phyloP scores from a whole-genome alignment of 2,888 invertebrate genomes.

The Geotrupes spiniger region DNA sequence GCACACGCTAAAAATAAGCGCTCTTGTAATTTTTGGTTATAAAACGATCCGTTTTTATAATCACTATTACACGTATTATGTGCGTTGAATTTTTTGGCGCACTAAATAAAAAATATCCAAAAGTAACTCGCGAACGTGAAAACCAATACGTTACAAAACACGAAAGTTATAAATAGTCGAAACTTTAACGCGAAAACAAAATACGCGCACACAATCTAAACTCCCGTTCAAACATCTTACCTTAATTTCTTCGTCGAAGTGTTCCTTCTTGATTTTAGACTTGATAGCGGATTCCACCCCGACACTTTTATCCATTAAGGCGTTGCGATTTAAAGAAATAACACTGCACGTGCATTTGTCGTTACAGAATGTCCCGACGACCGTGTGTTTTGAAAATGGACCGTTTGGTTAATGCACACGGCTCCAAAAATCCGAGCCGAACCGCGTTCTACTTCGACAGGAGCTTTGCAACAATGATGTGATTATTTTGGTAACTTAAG shows the following conservation, averaged over 20 bases:
- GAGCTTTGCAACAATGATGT: slow-evolving; percentile 41
- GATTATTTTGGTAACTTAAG: slow-evolving; percentile 47
- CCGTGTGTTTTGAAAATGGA: slow-evolving; percentile 5
- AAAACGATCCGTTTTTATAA: too few relatives aligned
- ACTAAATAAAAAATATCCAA: too few relatives aligned
- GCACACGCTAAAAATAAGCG: too few relatives aligned
- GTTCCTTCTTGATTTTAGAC: slow-evolving; percentile 64
- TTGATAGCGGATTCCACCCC: slow-evolving; percentile 26
- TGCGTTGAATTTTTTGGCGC: too few relatives aligned
- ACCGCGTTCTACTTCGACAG: slow-evolving; percentile 29
- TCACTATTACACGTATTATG: too few relatives aligned
- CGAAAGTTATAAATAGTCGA: slow-evolving; percentile 19
- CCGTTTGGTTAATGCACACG: slow-evolving; percentile 17
- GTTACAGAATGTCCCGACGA: background rate
- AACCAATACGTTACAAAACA: slow-evolving; percentile 13
- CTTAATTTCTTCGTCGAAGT: slow-evolving; percentile 73
- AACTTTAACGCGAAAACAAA: slow-evolving; percentile 17
- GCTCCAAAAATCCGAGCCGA: slow-evolving; percentile 21
- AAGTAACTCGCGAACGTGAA: slow-evolving; percentile 7
- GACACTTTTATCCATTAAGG: slow-evolving; percentile 41
- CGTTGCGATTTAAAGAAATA: too few relatives aligned
- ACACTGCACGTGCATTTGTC: background rate
- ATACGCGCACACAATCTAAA: slow-evolving; percentile 6
- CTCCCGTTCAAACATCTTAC: slow-evolving; percentile 52
- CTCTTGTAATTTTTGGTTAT: too few relatives aligned